These are phyloP conservation scores for Esperia sulphurella DNA, from an alignment of 2,888 invertebrate genomes.

Conservation along the genomic window DNA sequence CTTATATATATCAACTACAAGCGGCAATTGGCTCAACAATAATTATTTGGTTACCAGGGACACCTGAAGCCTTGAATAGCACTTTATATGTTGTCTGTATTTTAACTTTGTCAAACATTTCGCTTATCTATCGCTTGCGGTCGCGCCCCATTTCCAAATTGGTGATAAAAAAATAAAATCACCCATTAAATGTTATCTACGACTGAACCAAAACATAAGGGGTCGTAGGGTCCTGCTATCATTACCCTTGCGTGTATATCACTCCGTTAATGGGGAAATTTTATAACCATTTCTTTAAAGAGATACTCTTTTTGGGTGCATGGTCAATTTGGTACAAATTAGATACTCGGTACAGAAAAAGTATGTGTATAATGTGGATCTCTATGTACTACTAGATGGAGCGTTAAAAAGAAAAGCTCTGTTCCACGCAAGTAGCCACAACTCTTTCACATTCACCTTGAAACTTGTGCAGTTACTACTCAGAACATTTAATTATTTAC, in stretches of 20 bases:
- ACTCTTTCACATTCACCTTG: too few species aligned
- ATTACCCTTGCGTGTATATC: background rate
- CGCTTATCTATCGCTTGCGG: conserved; percentile 1
- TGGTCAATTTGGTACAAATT: background rate
- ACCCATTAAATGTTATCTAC: conserved; percentile 40
- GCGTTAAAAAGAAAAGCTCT: too few species aligned
- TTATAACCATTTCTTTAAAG: background rate
- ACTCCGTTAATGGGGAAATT: background rate
- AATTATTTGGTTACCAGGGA: too few species aligned
- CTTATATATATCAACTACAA: too few species aligned
- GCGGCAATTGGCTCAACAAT: too few species aligned
- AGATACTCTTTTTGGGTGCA: background rate
- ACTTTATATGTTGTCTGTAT: too few species aligned
- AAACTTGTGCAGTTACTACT: too few species aligned
- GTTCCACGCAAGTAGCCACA: too few species aligned
- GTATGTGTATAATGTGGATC: background rate
- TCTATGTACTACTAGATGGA: too few species aligned
- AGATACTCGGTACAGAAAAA: background rate
- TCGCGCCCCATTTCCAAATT: conserved; percentile 14
- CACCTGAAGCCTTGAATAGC: too few species aligned
- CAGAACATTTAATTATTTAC: too few species aligned
- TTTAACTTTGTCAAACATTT: background rate
- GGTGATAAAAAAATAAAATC: conserved; percentile 37
- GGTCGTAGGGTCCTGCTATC: too few species aligned
- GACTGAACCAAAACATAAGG: conserved; percentile 3